phyloP scores from a whole-genome alignment of 2,797 vertebrate species.

The Bovichtus variegatus region DNA sequence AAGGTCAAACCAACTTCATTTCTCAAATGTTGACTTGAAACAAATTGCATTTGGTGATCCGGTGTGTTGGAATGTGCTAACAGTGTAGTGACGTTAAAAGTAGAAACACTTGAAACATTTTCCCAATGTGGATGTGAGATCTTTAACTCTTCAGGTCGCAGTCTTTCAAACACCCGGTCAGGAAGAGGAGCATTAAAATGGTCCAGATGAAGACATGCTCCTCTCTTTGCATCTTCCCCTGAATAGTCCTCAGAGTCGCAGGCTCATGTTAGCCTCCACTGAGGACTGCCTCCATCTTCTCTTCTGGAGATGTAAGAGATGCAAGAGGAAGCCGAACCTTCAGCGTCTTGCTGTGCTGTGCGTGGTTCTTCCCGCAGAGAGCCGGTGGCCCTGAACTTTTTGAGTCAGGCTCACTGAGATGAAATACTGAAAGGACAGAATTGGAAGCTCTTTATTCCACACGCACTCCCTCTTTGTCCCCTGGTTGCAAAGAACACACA shows the following conservation, averaged over 20 bases:
- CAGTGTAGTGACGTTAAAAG: neutral
- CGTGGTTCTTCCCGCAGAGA: slow-evolving; percentile 30
- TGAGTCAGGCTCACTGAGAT: slow-evolving; percentile 22
- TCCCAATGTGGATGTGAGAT: neutral
- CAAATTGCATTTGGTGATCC: neutral
- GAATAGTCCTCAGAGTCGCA: too few species aligned
- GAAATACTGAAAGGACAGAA: slow-evolving; percentile 30
- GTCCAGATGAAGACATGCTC: neutral
- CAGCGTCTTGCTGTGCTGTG: slow-evolving; percentile 23
- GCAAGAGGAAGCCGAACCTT: slow-evolving; percentile 34
- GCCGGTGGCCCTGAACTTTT: slow-evolving; percentile 34
- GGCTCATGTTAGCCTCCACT: slow-evolving; percentile 8
- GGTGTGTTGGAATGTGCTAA: neutral
- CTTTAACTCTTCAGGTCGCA: neutral
- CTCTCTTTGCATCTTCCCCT: neutral
- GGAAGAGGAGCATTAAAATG: neutral
- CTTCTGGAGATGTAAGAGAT: too few species aligned
- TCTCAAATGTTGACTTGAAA: neutral
- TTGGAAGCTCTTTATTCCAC: slow-evolving; percentile 39
- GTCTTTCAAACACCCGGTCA: neutral
- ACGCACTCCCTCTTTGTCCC: slow-evolving; percentile 19
- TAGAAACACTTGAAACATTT: rapidly evolving
- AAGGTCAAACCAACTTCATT: neutral
- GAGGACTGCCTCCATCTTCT: slow-evolving; percentile 14
- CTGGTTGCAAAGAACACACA: slow-evolving; percentile 7